These are phyloP conservation scores for Indicator indicator DNA, from an alignment of 2,113 vertebrate species.

Conservation along the genomic window DNA sequence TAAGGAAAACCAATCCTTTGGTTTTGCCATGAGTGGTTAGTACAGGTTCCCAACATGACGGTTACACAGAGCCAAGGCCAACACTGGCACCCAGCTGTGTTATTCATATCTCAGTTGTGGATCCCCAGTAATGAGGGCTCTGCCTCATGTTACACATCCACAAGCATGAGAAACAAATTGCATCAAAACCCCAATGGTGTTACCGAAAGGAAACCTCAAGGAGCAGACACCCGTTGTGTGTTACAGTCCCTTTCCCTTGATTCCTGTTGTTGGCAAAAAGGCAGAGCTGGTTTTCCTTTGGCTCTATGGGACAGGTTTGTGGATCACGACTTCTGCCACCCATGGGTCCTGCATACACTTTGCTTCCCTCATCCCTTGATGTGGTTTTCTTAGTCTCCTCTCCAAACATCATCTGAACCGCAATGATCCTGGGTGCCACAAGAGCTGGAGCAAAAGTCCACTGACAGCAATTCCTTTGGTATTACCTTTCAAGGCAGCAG, in stretches of 20 bases:
- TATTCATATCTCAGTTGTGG: slow-evolving; percentile 61
- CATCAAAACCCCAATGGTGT: neutral
- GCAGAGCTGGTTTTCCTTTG: neutral
- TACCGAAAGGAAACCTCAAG: neutral
- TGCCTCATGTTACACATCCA: slow-evolving; percentile 4
- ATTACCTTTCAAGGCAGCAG: neutral
- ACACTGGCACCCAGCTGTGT: slow-evolving; percentile 16
- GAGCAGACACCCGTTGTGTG: neutral
- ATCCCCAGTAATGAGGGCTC: slow-evolving; percentile 14
- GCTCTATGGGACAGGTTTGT: neutral
- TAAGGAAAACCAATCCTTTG: slow-evolving; percentile 61
- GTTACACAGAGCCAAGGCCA: neutral
- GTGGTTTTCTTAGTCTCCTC: neutral
- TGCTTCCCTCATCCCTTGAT: neutral
- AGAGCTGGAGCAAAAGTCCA: neutral
- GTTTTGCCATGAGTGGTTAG: slow-evolving; percentile 68
- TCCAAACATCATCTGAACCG: neutral
- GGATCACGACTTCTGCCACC: neutral
- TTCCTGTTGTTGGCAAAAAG: neutral
- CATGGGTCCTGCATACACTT: neutral
- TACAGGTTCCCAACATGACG: slow-evolving; percentile 1
- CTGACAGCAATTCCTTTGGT: neutral
- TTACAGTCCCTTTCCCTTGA: neutral
- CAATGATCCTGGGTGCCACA: neutral
- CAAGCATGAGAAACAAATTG: neutral